These are phyloP conservation scores for Brachyrhaphis roseni DNA, from an alignment of 2,797 vertebrate species.

Conservation along the genomic window DNA sequence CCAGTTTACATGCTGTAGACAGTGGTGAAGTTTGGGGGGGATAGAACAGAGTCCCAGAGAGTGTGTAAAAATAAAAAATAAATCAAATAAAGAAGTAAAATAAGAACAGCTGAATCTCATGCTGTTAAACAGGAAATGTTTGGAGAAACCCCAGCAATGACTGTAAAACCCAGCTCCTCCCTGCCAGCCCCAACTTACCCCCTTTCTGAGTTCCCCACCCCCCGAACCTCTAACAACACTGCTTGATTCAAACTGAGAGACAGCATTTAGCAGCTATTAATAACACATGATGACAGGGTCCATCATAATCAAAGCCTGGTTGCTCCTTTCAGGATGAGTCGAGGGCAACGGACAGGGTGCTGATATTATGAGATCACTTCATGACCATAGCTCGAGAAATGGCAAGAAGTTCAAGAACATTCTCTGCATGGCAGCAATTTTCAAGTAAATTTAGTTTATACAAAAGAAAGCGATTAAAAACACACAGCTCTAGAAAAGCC, in stretches of 20 bases:
- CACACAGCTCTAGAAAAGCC: constrained; percentile 9
- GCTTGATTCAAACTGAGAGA: constrained; percentile 49
- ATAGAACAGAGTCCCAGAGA: not conserved
- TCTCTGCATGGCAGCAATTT: constrained; percentile 2
- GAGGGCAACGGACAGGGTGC: constrained; percentile 33
- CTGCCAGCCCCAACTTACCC: not conserved
- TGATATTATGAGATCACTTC: constrained; percentile 42
- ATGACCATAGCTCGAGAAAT: constrained; percentile 11
- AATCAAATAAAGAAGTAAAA: not conserved
- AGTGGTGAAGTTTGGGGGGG: not conserved
- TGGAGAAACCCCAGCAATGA: constrained; percentile 21
- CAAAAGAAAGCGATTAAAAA: too few relatives aligned
- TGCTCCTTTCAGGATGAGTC: constrained; percentile 56
- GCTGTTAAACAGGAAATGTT: constrained; percentile 37
- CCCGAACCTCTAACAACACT: constrained; percentile 9
- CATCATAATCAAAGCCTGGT: constrained; percentile 57
- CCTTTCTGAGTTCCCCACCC: constrained; percentile 7
- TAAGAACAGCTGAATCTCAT: constrained; percentile 44
- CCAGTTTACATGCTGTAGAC: not conserved
- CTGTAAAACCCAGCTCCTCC: constrained; percentile 14
- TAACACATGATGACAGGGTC: constrained; percentile 70
- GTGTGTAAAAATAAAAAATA: not conserved
- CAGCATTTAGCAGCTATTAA: constrained; percentile 70
- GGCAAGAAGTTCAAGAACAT: constrained; percentile 20
- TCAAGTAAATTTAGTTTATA: too few relatives aligned